phyloP scores from a whole-genome alignment of 2,888 invertebrate species.

The Neria commutata region DNA sequence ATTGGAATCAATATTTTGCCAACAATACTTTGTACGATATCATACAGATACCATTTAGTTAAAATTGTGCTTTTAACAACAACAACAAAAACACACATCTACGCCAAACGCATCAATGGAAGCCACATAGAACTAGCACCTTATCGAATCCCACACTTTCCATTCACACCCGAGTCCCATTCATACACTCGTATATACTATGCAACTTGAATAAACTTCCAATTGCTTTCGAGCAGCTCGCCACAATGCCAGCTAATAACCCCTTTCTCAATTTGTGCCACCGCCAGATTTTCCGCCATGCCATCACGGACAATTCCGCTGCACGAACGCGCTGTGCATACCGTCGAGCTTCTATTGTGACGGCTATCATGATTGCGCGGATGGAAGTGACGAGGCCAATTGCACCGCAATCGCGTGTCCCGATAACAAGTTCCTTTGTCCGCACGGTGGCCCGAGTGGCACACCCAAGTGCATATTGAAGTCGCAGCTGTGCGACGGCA shows the following conservation, averaged over 20 bases:
- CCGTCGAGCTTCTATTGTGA: constrained; percentile 82
- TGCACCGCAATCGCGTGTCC: constrained; percentile 88
- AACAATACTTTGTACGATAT: too few relatives aligned
- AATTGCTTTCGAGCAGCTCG: too few relatives aligned
- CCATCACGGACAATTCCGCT: constrained; percentile 89
- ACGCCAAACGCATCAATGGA: too few relatives aligned
- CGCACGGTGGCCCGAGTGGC: constrained; percentile 73
- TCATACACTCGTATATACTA: neutral
- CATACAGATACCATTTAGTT: too few relatives aligned
- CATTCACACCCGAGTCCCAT: neutral
- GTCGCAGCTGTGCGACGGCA: constrained; percentile 87
- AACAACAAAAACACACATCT: too few relatives aligned
- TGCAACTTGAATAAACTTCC: too few relatives aligned
- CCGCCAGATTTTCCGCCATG: constrained; percentile 84
- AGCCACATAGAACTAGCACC: neutral
- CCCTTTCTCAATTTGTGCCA: neutral
- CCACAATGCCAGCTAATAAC: neutral
- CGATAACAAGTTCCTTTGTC: constrained; percentile 89
- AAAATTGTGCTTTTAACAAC: too few relatives aligned
- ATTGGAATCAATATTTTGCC: too few relatives aligned
- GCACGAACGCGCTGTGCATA: constrained; percentile 91
- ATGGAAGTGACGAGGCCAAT: constrained; percentile 87
- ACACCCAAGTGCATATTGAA: constrained; percentile 87
- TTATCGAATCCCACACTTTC: neutral
- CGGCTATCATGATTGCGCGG: constrained; percentile 88